These are phyloP conservation scores for Melanerpes formicivorus DNA, from an alignment of 2,113 vertebrate genomes.

Conservation along the genomic window DNA sequence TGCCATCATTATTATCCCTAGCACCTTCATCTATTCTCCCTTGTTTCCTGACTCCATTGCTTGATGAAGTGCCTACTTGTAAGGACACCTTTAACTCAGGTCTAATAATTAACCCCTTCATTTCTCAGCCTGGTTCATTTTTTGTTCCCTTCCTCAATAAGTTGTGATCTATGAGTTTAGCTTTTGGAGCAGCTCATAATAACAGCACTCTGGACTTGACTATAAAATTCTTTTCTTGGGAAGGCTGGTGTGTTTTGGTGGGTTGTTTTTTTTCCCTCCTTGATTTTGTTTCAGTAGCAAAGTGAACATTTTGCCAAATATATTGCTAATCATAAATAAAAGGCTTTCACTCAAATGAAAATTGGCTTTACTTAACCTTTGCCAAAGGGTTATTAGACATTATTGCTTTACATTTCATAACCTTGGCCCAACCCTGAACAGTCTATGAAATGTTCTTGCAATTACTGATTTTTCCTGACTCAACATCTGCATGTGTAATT, in stretches of 20 bases:
- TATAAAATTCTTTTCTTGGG: not conserved
- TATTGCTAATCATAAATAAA: conserved; percentile 52
- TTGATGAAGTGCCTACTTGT: conserved; percentile 87
- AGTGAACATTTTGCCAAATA: conserved; percentile 7
- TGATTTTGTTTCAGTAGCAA: not conserved
- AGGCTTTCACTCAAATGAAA: conserved; percentile 40
- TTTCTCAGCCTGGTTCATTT: conserved; percentile 41
- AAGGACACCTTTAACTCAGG: conserved; percentile 80
- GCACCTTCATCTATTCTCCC: conserved; percentile 90
- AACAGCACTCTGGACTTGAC: not conserved
- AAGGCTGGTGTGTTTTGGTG: not conserved
- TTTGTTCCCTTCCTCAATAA: conserved; percentile 8
- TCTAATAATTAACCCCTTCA: conserved; percentile 82
- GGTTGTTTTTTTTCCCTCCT: fast-evolving
- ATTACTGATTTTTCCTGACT: not conserved
- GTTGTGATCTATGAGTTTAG: conserved; percentile 31
- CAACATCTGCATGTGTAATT: not conserved
- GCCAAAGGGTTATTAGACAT: not conserved
- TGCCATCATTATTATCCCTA: conserved; percentile 93
- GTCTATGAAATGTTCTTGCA: not conserved
- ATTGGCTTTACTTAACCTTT: conserved; percentile 44
- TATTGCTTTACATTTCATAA: conserved; percentile 14
- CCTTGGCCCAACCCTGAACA: not conserved
- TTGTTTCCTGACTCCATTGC: conserved; percentile 88
- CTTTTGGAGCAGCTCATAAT: conserved; percentile 23